These are phyloP conservation scores for Rhabdornis inornatus DNA, from an alignment of 2,113 vertebrate species.

Conservation along the genomic window DNA sequence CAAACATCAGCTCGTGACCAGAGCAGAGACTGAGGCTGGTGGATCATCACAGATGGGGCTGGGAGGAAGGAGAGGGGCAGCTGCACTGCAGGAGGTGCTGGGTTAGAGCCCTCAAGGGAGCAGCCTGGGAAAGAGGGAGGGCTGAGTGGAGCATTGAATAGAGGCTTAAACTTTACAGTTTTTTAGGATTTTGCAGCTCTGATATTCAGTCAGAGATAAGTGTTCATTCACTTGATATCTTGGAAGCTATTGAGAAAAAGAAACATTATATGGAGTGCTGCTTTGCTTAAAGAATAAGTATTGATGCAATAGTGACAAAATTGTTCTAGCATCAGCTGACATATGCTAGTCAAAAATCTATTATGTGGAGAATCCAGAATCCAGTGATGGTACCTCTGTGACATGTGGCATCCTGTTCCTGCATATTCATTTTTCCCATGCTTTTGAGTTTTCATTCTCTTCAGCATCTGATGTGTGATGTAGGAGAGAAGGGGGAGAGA, in stretches of 20 bases:
- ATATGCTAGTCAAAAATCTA: neutral
- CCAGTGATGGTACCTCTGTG: neutral
- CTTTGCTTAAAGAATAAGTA: neutral
- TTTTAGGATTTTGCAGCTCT: neutral
- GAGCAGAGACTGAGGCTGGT: neutral
- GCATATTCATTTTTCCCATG: neutral
- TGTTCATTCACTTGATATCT: neutral
- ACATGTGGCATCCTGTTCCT: neutral
- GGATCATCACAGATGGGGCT: neutral
- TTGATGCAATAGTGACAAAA: neutral
- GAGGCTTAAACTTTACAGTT: neutral
- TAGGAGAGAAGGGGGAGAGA: neutral
- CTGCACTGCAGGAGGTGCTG: neutral
- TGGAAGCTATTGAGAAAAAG: neutral
- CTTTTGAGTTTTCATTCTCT: neutral
- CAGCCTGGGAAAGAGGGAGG: neutral
- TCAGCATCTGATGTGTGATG: neutral
- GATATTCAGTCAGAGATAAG: neutral
- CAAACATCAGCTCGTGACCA: rapidly evolving
- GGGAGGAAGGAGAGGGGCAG: neutral
- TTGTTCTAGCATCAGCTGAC: neutral
- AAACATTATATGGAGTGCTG: neutral
- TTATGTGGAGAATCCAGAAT: neutral
- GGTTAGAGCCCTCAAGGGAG: neutral
- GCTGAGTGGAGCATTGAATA: rapidly evolving